These are phyloP conservation scores for Thymelicus acteon DNA, from an alignment of 2,888 invertebrate genomes.

Conservation along the genomic window DNA sequence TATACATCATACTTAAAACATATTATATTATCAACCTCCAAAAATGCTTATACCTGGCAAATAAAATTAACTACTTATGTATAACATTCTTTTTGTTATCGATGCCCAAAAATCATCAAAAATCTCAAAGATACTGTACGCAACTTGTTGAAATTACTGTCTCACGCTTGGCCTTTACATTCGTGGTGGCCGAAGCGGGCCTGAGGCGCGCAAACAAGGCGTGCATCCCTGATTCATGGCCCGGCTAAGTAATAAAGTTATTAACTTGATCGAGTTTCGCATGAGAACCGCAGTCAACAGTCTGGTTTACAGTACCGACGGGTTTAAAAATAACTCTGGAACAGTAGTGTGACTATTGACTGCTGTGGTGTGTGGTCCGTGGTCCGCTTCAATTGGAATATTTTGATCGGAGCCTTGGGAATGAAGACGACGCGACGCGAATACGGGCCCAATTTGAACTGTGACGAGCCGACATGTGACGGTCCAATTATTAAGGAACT, in stretches of 20 bases:
- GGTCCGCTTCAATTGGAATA: conserved; percentile 17
- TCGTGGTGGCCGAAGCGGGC: conserved; percentile 17
- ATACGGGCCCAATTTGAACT: not conserved
- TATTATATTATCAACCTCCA: too few species aligned
- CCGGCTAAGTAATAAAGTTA: conserved; percentile 54
- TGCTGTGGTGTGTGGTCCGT: conserved; percentile 39
- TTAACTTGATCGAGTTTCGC: conserved; percentile 51
- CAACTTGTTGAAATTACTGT: conserved; percentile 30
- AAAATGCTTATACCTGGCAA: too few species aligned
- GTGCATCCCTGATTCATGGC: conserved; percentile 50
- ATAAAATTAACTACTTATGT: too few species aligned
- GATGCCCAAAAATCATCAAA: too few species aligned
- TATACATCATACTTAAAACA: too few species aligned
- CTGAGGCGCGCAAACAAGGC: conserved; percentile 26
- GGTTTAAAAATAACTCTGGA: conserved; percentile 32
- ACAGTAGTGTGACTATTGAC: not conserved
- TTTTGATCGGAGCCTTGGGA: conserved; percentile 3
- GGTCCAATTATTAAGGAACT: too few species aligned
- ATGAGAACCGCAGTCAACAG: conserved; percentile 46
- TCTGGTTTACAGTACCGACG: conserved; percentile 17
- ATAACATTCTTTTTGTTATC: too few species aligned
- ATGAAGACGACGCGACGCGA: not conserved
- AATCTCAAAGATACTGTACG: too few species aligned
- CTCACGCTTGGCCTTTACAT: conserved; percentile 22
- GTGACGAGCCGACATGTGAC: not conserved